These are phyloP conservation scores for Semicossyphus pulcher DNA, from an alignment of 2,113 vertebrate species.

Conservation along the genomic window DNA sequence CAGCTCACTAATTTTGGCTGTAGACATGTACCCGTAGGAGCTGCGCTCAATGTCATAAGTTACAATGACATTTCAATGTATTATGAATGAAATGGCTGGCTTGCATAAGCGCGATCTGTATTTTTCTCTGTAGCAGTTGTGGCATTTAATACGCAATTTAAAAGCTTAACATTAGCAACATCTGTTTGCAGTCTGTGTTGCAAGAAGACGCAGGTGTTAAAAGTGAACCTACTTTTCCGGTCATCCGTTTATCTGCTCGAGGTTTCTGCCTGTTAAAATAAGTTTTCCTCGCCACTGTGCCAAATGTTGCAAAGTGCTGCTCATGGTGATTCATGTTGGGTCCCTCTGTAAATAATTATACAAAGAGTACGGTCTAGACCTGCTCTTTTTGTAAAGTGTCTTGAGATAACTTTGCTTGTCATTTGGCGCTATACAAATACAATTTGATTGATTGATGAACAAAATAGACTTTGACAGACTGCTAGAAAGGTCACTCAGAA, in stretches of 20 bases:
- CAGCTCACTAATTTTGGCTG: background rate
- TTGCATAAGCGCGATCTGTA: background rate
- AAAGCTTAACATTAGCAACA: background rate
- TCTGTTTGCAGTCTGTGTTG: background rate
- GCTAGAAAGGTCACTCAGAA: slow-evolving; percentile 4
- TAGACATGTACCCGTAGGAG: background rate
- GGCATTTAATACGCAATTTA: background rate
- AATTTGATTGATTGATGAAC: no score
- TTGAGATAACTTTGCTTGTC: no score
- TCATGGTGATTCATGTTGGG: no score
- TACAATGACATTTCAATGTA: slow-evolving; percentile 44
- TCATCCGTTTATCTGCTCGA: no score
- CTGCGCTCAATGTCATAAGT: slow-evolving; percentile 47
- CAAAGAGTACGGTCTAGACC: no score
- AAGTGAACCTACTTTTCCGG: background rate
- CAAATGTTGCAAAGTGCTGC: no score
- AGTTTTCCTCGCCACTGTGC: no score
- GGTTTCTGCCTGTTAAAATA: no score
- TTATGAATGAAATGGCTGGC: slow-evolving; percentile 23
- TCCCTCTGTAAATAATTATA: no score
- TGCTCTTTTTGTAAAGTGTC: no score
- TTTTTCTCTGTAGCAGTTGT: no score
- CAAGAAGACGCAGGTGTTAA: background rate
- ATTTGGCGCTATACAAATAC: no score
- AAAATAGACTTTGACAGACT: slow-evolving; percentile 26